phyloP scores from a whole-genome alignment of 2,888 invertebrate genomes.

The Drosophila mulleri region DNA sequence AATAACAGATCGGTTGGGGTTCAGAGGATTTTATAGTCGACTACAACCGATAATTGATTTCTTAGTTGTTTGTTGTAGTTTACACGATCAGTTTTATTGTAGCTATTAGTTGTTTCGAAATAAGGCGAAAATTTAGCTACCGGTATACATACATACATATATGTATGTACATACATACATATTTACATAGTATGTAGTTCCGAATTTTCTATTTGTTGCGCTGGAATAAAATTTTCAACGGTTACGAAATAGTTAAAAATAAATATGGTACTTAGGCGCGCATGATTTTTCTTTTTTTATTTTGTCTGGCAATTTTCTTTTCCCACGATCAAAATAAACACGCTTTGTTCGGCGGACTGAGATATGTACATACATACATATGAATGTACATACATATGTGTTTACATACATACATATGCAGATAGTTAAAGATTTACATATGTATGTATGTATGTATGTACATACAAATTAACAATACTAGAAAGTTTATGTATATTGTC shows the following conservation, averaged over 20 bases:
- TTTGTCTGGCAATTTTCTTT: constrained; percentile 34
- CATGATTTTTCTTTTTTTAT: constrained; percentile 53
- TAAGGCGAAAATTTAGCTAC: too few species aligned
- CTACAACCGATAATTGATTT: too few species aligned
- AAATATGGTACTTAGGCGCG: constrained; percentile 70
- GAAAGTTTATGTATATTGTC: not conserved
- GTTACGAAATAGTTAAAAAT: constrained; percentile 81
- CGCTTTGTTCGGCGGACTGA: constrained; percentile 47
- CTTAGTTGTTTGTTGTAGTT: too few species aligned
- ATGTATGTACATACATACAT: too few species aligned
- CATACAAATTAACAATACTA: constrained; percentile 6
- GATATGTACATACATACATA: not conserved
- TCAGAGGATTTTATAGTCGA: too few species aligned
- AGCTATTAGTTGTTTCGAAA: too few species aligned
- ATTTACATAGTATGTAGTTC: too few species aligned
- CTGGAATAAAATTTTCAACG: constrained; percentile 67
- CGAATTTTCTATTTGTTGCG: constrained; percentile 40
- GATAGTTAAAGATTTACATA: constrained; percentile 1
- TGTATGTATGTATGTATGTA: too few species aligned
- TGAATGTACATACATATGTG: not conserved
- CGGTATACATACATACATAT: too few species aligned
- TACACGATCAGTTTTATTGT: too few species aligned
- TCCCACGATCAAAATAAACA: constrained; percentile 72
- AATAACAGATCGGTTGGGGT: too few species aligned
- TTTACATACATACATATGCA: not conserved